Evolutionary conservation across 2,113 vertebrate genomes (phyloP), one percentile per base, ranked within the genome.

Genomic region (Desmodus rotundus): DNA sequence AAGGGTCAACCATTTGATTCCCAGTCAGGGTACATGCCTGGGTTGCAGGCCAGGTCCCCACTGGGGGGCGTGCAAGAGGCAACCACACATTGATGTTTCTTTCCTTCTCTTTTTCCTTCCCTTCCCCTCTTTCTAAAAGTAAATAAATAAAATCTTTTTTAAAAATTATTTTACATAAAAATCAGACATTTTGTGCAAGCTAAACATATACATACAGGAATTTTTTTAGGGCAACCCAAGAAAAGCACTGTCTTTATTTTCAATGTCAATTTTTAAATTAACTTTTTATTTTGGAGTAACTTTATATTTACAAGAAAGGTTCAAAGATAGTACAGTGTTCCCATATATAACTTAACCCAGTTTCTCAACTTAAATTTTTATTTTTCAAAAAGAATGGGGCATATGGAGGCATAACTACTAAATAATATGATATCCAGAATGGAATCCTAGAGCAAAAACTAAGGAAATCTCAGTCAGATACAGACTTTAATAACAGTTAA

Each of bases 121-220:
- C 22, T 10, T 24, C 56, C 22, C 56, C 56, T 58, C 56, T 58
- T 5, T 58, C 56, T 58, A 58, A 24, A 9, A 58, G 15, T 58
- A 58, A 54, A 54, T 19, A 54, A 24, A 24, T 58, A 56, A 56
- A 56, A 56, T 56, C 6, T 24, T 24, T 58, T 5, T 24, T 22
- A 56, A 56, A 58, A 47, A 24, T 24, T 47, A n/a, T 47, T 58
- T 58, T 58, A 3, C 8, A 56, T 54, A 45, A 73, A 96, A 90
- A 83, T 83, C 93, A 97, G 28, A 96, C 93, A 95, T 91, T 89
- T 86, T 94, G 47, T 92, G 95, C 81, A 97, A 96, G 76, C 91
- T 96, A 89, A 97, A 76, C 54, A 82, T 98, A 95, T 96, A 87
- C 80, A 93, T 78, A 91, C 68, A 97, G 95, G 78, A 96, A 73